These are phyloP conservation scores for Nannospalax galili DNA, from an alignment of 2,113 vertebrate species.

Conservation along the genomic window DNA sequence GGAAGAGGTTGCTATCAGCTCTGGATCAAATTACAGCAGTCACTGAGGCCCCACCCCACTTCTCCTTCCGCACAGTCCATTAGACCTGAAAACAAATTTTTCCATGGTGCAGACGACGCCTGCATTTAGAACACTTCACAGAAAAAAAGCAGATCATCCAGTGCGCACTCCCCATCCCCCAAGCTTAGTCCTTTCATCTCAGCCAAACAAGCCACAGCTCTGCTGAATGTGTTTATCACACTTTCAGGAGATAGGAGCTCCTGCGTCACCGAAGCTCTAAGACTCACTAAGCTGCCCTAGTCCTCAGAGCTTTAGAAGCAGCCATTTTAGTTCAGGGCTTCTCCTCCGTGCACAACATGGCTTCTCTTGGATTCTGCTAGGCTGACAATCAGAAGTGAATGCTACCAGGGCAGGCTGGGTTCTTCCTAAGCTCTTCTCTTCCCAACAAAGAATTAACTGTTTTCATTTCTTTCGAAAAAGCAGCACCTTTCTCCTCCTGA, in stretches of 20 bases:
- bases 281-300: slow-evolving; percentile 94
- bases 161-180: slow-evolving; percentile 88
- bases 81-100: slow-evolving; percentile 93
- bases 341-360: slow-evolving; percentile 94
- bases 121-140: slow-evolving; percentile 90
- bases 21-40: slow-evolving; percentile 95
- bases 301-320: slow-evolving; percentile 95
- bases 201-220: slow-evolving; percentile 91
- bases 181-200: slow-evolving; percentile 90
- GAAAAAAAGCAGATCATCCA: slow-evolving; percentile 87
- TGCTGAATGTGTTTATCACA: slow-evolving; percentile 93
- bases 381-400: slow-evolving; percentile 85
- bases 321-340: slow-evolving; percentile 97
- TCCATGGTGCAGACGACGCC: slow-evolving; percentile 91
- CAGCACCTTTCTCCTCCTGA: slow-evolving; percentile 78
- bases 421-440: slow-evolving; percentile 69
- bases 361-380: slow-evolving; percentile 90
- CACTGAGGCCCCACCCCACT: slow-evolving; percentile 93
- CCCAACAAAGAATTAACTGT: slow-evolving; percentile 70
- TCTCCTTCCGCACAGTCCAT: slow-evolving; percentile 92
- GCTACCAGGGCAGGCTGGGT: slow-evolving; percentile 57
- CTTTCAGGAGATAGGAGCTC: slow-evolving; percentile 93
- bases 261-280: slow-evolving; percentile 93
- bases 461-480: slow-evolving; percentile 68
- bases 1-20: slow-evolving; percentile 93